These are phyloP conservation scores for Chitala chitala DNA, from an alignment of 2,113 vertebrate genomes.

Conservation along the genomic window DNA sequence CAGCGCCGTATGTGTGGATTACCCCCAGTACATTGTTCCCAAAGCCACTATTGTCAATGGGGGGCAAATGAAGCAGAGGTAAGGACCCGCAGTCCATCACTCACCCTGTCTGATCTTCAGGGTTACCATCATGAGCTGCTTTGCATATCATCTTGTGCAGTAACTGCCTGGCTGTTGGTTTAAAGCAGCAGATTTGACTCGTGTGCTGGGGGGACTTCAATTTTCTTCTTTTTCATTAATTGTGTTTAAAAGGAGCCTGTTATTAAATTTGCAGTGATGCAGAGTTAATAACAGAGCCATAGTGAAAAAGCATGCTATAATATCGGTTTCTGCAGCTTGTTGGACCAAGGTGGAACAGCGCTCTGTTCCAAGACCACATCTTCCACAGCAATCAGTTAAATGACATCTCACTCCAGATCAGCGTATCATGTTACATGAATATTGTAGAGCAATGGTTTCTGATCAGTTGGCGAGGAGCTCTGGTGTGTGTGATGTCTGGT, in stretches of 20 bases:
- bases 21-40: constrained; percentile 21
- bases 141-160: background rate
- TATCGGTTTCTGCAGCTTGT: too few relatives aligned
- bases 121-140: background rate
- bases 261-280: background rate
- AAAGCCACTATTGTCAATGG: constrained; percentile 20
- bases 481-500: constrained; percentile 45
- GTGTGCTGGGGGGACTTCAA: too few relatives aligned
- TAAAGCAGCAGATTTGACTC: background rate
- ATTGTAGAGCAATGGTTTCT: background rate
- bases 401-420: background rate
- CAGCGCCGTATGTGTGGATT: constrained; percentile 36
- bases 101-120: background rate
- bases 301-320: too few relatives aligned
- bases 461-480: too few relatives aligned
- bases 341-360: too few relatives aligned
- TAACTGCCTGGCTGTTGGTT: background rate
- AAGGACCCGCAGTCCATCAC: background rate
- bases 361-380: too few relatives aligned
- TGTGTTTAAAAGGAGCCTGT: background rate
- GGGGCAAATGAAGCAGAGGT: constrained; percentile 6
- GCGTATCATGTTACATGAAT: background rate
- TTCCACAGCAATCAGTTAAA: background rate
- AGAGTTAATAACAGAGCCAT: background rate
- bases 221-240: background rate